These are phyloP conservation scores for Agapornis canus DNA, from an alignment of 2,797 vertebrate genomes.

Conservation along the genomic window DNA sequence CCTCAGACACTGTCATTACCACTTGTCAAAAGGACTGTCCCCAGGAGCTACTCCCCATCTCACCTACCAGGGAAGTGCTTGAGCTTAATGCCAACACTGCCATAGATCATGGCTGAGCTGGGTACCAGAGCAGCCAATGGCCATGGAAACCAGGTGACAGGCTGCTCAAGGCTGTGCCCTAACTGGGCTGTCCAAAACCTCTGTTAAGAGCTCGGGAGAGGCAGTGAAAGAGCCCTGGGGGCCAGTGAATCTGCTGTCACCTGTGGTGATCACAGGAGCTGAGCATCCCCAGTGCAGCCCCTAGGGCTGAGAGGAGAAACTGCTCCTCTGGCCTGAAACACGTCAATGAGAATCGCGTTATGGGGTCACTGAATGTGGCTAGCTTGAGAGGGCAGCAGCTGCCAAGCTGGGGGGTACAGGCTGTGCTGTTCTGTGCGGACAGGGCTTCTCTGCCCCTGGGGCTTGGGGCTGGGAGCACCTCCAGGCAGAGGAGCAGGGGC, in stretches of 20 bases:
- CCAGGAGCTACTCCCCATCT: not conserved
- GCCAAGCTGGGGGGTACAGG: not conserved
- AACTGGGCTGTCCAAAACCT: not conserved
- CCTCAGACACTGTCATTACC: fast-evolving
- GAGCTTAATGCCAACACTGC: not conserved
- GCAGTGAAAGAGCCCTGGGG: fast-evolving
- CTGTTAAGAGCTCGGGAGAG: not conserved
- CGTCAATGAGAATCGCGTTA: not conserved
- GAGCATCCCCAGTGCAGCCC: not conserved
- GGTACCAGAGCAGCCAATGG: not conserved
- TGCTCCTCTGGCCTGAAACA: not conserved
- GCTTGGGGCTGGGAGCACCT: not conserved
- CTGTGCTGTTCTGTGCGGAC: not conserved
- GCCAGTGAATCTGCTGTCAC: fast-evolving
- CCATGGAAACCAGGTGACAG: fast-evolving
- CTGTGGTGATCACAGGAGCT: not conserved
- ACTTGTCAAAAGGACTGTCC: not conserved
- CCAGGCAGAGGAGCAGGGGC: not conserved
- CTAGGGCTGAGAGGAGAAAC: not conserved
- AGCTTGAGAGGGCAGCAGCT: not conserved
- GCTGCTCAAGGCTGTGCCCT: not conserved
- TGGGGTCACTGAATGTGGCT: fast-evolving
- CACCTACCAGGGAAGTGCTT: not conserved
- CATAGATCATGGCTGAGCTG: fast-evolving
- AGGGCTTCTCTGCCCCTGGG: not conserved